Percentiles rank a stretch among this genome's conserved stretches.
phyloP scores from a whole-genome alignment of 2,113 vertebrate genomes.

The Xenopus borealis region DNA sequence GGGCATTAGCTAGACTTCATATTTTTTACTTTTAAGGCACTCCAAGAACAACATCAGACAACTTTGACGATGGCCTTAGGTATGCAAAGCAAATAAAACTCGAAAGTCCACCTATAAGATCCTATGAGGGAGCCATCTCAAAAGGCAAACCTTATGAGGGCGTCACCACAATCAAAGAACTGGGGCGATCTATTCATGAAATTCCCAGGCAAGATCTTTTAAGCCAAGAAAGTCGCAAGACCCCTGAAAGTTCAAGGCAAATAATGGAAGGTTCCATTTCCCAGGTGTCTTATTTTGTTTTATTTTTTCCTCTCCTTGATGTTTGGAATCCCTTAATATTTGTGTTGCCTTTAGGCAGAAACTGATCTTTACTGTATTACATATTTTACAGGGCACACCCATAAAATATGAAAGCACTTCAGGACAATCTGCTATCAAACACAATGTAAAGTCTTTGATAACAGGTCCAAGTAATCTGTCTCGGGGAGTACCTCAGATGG shows the following conservation, averaged over 20 bases:
- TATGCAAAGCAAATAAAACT: conserved; percentile 94
- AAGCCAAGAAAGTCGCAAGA: conserved; percentile 86
- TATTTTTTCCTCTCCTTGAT: neutral
- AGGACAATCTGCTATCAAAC: conserved; percentile 88
- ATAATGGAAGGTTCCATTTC: conserved; percentile 87
- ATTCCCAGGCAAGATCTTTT: conserved; percentile 88
- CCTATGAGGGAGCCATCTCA: conserved; percentile 89
- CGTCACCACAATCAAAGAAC: conserved; percentile 94
- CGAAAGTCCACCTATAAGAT: conserved; percentile 88
- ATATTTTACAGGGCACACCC: conserved; percentile 74
- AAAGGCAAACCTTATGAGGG: conserved; percentile 95
- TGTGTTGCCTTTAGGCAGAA: too few relatives aligned
- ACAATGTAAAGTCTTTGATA: conserved; percentile 97
- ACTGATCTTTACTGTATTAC: too few relatives aligned
- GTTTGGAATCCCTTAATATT: too few relatives aligned
- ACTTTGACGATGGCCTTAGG: conserved; percentile 88
- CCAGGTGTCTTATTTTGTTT: conserved; percentile 74
- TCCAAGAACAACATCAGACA: conserved; percentile 83
- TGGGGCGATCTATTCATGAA: conserved; percentile 96
- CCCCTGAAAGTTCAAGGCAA: conserved; percentile 75
- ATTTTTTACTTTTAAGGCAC: conserved; percentile 68
- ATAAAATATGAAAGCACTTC: conserved; percentile 80
- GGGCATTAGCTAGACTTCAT: neutral
- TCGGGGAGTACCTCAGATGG: conserved; percentile 80
- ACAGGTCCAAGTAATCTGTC: conserved; percentile 84